These are phyloP conservation scores for Pogona vitticeps DNA, from an alignment of 2,113 vertebrate species.

Conservation along the genomic window DNA sequence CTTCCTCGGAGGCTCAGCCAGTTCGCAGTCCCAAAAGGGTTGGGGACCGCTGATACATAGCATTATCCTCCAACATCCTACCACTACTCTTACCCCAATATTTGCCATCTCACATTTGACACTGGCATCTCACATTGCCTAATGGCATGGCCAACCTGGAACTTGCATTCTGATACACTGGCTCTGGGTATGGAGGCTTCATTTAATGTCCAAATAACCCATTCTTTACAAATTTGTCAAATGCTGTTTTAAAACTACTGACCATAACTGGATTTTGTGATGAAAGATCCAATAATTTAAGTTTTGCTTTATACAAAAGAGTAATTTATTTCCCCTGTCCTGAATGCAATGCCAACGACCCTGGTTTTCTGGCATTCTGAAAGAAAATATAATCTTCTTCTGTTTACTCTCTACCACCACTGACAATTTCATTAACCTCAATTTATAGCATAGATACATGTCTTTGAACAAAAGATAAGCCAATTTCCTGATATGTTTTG, in stretches of 20 bases:
- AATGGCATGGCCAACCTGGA: too few relatives aligned
- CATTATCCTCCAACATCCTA: too few relatives aligned
- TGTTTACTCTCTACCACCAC: not conserved
- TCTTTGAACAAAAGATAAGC: not conserved
- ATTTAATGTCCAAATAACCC: not conserved
- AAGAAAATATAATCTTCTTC: not conserved
- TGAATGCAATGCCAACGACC: not conserved
- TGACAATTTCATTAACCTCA: not conserved
- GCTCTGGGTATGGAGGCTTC: not conserved
- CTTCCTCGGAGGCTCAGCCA: too few relatives aligned
- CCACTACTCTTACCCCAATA: too few relatives aligned
- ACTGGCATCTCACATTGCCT: too few relatives aligned
- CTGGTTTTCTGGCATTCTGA: not conserved
- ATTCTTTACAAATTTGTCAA: not conserved
- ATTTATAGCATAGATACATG: not conserved
- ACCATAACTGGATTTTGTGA: not conserved
- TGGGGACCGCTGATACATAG: too few relatives aligned
- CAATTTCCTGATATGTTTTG: not conserved
- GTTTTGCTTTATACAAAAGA: not conserved
- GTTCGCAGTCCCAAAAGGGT: too few relatives aligned
- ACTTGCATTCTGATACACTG: too few relatives aligned
- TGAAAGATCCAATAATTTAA: not conserved
- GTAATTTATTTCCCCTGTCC: not conserved
- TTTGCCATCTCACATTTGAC: too few relatives aligned
- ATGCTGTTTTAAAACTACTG: not conserved